Evolutionary conservation across 2,888 invertebrate genomes (phyloP).

Genomic region (Bedellia somnulentella): DNA sequence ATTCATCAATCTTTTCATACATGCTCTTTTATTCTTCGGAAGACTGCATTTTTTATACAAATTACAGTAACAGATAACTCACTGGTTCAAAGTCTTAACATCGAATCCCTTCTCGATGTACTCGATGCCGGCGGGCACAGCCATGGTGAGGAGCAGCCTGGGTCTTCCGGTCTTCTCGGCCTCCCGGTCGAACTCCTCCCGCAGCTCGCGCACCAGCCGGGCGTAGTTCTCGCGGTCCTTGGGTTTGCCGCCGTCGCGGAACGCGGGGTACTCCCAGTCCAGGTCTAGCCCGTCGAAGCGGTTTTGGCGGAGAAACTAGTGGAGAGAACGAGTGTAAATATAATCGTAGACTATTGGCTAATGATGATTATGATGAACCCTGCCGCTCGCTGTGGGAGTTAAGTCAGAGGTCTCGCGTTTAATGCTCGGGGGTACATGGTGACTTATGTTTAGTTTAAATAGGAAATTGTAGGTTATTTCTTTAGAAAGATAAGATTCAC

Average conservation of each 20-base stretch:
- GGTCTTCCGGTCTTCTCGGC: slow-evolving; percentile 80
- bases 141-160: slow-evolving; percentile 83
- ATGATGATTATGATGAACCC: no score
- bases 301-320: slow-evolving; percentile 79
- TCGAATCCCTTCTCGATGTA: slow-evolving; percentile 94
- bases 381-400: no score
- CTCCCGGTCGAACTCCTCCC: slow-evolving; percentile 88
- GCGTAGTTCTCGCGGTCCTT: slow-evolving; percentile 88
- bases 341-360: no score
- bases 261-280: slow-evolving; percentile 89
- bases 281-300: slow-evolving; percentile 92
- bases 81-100: slow-evolving; percentile 82
- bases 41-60: background rate
- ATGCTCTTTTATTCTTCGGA: no score
- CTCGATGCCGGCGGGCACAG: slow-evolving; percentile 91
- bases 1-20: no score
- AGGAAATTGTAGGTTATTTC: no score
- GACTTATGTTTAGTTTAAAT: no score
- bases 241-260: slow-evolving; percentile 77
- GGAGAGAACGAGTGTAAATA: background rate
- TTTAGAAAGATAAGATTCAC: no score
- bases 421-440: no score
- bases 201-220: slow-evolving; percentile 81
- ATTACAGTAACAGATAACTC: slow-evolving; percentile 19
- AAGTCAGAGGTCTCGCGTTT: no score